Conservation (phyloP, 2,113 vertebrate species). For the Strix uralensis region DNA sequence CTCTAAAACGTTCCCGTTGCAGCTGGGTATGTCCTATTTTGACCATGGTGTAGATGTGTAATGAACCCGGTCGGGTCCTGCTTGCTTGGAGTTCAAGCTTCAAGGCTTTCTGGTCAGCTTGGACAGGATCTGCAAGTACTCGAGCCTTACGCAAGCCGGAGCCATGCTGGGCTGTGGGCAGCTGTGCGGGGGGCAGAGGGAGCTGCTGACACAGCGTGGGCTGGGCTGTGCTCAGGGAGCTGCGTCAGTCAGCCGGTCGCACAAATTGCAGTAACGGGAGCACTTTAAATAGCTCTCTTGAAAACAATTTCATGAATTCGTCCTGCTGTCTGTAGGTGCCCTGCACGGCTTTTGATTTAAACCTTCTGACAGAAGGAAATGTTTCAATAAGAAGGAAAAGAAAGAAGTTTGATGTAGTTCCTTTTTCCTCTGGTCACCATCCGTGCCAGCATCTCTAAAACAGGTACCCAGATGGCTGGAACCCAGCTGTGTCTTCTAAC, state of each 20-base stretch:
- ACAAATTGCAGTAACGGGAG: background rate
- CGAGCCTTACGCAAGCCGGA: background rate
- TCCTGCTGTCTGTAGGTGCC: background rate
- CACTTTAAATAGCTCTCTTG: background rate
- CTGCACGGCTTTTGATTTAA: background rate
- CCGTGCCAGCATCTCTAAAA: background rate
- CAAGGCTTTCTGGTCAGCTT: background rate
- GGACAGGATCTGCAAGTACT: background rate
- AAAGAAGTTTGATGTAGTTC: background rate
- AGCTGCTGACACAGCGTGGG: background rate
- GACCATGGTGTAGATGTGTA: too few species aligned
- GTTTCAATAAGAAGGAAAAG: background rate
- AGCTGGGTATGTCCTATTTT: background rate
- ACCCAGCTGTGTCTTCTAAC: background rate
- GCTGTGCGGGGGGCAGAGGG: background rate
- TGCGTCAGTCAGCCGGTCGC: background rate
- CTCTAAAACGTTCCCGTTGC: fast-evolving
- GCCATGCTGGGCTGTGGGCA: background rate
- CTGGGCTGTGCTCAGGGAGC: background rate
- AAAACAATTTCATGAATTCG: background rate
- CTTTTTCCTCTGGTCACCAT: background rate
- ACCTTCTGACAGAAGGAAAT: background rate
- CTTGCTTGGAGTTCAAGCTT: background rate
- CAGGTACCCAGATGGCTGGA: background rate
- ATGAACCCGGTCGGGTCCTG: fast-evolving